Evolutionary conservation across 2,113 vertebrate genomes (phyloP), one percentile per base, ranked within the genome.

Genomic region (Mus spicilegus): DNA sequence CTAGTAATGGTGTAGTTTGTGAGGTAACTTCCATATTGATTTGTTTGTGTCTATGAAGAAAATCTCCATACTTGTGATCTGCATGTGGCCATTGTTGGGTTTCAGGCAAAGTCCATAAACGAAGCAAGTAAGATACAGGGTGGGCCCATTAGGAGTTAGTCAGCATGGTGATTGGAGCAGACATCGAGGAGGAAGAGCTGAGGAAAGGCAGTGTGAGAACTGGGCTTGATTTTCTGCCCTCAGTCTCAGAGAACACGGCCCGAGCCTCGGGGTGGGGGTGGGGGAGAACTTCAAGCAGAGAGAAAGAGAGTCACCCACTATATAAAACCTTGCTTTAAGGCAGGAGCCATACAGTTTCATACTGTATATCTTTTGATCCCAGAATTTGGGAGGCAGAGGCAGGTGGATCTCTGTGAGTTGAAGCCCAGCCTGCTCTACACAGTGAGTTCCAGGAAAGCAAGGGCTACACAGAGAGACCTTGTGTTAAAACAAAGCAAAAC

Each of bases 231-330:
- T 70, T 13, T 36, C 36, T 91, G 39, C 16, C 7, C 2, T 7
- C 3, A 78, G 90, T 28, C 70, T 17, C 20, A 3, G 6, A 26
- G 16, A 78, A 7, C 8, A 78, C 51, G 39, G 33, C 70, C 69
- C 24, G n/a, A 85, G 84, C 24, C n/a, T 49, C 1, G 17, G 2
- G 3, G 24, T 4, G 1, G 11, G 26, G 30, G 33, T 3, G 2
- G 12, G 8, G 17, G 13, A n/a, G 78, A 51, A 19, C 39, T 77
- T 3, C 4, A 56, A 91, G 69, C 17, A 78, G 22, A 94, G 73
- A 91, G 51, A 20, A 7, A 78, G 86, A 19, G 42, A 78, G 61
- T 46, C 28, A 51, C 77, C 56, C 1, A 7, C 9, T 19, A 8
- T 20, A 13, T 20, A 80, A 51, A 78, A 2, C 76, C 76, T 11